Evolutionary conservation across 2,113 vertebrate genomes (phyloP).

Genomic region (Cyphomyrus plagiostoma): DNA sequence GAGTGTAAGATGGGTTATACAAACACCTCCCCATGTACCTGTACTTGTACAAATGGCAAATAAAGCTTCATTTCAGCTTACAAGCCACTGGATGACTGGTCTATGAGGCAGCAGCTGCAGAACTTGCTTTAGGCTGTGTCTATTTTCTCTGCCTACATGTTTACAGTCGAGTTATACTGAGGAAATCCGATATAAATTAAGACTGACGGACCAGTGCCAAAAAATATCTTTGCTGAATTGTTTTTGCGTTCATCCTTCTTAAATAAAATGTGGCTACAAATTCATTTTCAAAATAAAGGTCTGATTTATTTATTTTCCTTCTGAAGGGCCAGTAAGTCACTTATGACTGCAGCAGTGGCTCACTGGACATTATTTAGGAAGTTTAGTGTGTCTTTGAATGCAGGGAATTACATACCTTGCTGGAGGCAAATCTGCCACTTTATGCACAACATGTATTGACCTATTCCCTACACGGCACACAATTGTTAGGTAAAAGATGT

Average conservation of each 20-base stretch:
- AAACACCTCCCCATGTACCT: not conserved
- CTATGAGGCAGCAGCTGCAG: not conserved
- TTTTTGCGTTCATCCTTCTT: not conserved
- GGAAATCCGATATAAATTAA: not conserved
- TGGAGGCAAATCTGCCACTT: not conserved
- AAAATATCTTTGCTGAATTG: not conserved
- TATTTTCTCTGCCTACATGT: not conserved
- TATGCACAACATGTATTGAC: not conserved
- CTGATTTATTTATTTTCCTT: not conserved
- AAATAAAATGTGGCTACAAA: not conserved
- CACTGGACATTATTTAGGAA: not conserved
- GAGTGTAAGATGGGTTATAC: not conserved
- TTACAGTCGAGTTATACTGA: not conserved
- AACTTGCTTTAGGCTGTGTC: not conserved
- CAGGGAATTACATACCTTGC: not conserved
- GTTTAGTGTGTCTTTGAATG: not conserved
- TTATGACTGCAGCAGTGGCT: not conserved
- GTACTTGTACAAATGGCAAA: not conserved
- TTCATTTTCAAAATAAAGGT: not conserved
- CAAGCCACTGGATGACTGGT: not conserved
- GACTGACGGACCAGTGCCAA: not conserved
- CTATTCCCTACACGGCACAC: not conserved
- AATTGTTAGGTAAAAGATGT: not conserved
- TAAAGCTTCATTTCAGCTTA: not conserved
- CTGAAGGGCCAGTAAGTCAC: not conserved